phyloP scores from a whole-genome alignment of 2,113 vertebrate species.

The Herpetotheres cachinnans region DNA sequence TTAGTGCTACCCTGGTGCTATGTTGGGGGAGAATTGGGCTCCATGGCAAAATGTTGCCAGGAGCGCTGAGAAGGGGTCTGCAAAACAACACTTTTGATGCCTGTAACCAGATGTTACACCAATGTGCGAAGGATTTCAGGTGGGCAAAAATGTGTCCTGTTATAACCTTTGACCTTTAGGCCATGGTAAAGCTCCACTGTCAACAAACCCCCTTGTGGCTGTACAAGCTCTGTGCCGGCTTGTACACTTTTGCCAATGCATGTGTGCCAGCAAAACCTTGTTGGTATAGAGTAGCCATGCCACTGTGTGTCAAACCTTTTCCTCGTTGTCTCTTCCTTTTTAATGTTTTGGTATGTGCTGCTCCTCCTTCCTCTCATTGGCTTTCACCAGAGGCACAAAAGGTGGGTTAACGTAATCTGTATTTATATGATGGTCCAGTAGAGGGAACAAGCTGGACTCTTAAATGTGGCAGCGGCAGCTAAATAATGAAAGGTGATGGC shows the following conservation, averaged over 20 bases:
- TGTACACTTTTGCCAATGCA: too few species aligned
- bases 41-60: neutral
- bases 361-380: neutral
- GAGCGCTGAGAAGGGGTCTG: neutral
- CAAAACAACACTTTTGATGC: neutral
- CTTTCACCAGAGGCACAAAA: neutral
- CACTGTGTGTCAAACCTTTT: neutral
- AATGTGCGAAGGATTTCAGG: neutral
- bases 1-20: rapidly evolving
- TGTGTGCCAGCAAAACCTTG: neutral
- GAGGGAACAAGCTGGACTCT: neutral
- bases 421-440: neutral
- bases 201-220: neutral
- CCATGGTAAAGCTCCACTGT: neutral
- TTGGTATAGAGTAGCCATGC: neutral
- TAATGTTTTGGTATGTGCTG: neutral
- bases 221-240: neutral
- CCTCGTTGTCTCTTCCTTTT: neutral
- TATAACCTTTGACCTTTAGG: neutral
- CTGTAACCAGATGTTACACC: neutral
- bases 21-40: neutral
- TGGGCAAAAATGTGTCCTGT: neutral
- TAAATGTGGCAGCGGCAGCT: neutral
- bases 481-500: neutral
- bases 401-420: neutral